Percentiles rank a stretch among this genome's conserved stretches.
phyloP scores from a whole-genome alignment of 2,888 invertebrate species.

The Eristalis arbustorum region DNA sequence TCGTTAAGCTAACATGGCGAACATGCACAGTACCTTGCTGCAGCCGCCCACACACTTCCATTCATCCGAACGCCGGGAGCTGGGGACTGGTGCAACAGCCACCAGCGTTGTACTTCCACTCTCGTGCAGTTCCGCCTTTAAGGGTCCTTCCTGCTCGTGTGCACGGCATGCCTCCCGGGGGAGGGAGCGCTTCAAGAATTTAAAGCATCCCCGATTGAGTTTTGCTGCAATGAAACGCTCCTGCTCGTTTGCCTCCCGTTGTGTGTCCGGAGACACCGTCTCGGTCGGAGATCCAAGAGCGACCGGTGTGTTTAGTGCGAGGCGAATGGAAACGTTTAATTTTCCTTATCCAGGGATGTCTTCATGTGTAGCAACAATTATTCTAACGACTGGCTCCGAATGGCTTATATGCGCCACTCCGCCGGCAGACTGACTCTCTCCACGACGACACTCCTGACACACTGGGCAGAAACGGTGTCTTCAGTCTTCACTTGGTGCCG shows the following conservation, averaged over 20 bases:
- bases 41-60: neutral
- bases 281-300: constrained; percentile 2
- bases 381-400: constrained; percentile 58
- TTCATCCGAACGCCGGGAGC: neutral
- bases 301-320: constrained; percentile 3
- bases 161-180: neutral
- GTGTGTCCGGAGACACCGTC: neutral
- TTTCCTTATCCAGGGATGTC: constrained; percentile 60
- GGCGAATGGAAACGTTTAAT: constrained; percentile 64
- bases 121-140: neutral
- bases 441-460: too few species aligned
- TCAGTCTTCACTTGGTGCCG: too few species aligned
- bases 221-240: constrained; percentile 10
- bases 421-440: neutral
- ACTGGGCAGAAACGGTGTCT: too few species aligned
- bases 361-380: constrained; percentile 65
- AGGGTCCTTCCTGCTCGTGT: neutral
- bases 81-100: neutral
- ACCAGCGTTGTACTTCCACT: neutral
- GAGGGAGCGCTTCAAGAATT: constrained; percentile 3
- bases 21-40: constrained; percentile 37
- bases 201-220: constrained; percentile 30
- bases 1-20: constrained; percentile 61
- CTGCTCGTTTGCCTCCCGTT: neutral
- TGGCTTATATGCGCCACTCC: constrained; percentile 37